phyloP scores from a whole-genome alignment of 2,888 invertebrate species.

The Bursaphelenchus okinawaensis region DNA sequence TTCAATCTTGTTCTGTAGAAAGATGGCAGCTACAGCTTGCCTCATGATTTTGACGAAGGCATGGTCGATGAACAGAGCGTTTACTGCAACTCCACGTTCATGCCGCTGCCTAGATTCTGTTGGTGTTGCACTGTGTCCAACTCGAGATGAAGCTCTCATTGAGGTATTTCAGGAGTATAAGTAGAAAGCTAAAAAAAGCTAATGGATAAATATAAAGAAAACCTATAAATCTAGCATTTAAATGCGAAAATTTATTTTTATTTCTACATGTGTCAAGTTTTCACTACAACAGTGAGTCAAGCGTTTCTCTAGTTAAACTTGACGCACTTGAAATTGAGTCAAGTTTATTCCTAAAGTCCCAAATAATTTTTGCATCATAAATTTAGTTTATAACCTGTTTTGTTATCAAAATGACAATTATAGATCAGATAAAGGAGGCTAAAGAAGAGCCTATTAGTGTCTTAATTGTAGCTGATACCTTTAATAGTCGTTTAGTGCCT shows the following conservation, averaged over 20 bases:
- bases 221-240: too few species aligned
- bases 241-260: too few species aligned
- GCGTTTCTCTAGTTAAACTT: too few species aligned
- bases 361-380: not conserved
- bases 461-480: conserved; percentile 21
- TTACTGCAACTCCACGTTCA: not conserved
- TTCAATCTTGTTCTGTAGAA: conserved; percentile 1
- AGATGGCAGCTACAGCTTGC: not conserved
- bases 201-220: too few species aligned
- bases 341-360: too few species aligned
- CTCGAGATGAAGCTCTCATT: not conserved
- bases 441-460: conserved; percentile 12
- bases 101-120: not conserved
- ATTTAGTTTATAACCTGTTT: too few species aligned
- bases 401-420: too few species aligned
- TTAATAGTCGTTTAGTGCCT: conserved; percentile 14
- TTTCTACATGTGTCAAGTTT: too few species aligned
- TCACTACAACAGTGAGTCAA: too few species aligned
- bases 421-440: conserved; percentile 1
- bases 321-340: too few species aligned
- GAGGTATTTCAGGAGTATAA: too few species aligned
- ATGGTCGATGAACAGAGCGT: not conserved
- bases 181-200: too few species aligned
- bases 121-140: not conserved
- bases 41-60: not conserved